These are phyloP conservation scores for Amazonetta brasiliensis DNA, from an alignment of 2,797 vertebrate genomes.

Conservation along the genomic window DNA sequence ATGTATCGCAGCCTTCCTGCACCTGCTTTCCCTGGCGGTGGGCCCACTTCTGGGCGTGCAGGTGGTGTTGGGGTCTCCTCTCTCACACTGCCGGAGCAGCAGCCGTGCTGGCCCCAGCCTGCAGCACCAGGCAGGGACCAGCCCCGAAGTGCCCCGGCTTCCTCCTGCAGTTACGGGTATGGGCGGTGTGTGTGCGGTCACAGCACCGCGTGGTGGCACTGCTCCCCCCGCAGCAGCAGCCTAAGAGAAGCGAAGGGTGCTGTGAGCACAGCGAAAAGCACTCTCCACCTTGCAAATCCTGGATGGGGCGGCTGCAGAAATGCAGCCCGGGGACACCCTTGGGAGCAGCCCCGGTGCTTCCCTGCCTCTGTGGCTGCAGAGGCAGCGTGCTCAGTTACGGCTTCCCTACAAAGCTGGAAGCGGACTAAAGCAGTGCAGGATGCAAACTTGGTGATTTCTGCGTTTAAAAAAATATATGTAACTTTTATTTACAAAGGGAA, in stretches of 20 bases:
- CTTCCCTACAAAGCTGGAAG: background rate
- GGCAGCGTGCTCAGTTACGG: background rate
- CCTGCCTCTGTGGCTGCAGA: background rate
- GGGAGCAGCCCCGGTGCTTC: background rate
- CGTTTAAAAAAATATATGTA: background rate
- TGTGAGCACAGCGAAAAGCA: background rate
- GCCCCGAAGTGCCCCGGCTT: fast-evolving
- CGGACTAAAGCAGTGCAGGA: background rate
- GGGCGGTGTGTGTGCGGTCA: background rate
- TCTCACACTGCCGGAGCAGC: background rate
- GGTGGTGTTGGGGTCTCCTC: too few species aligned
- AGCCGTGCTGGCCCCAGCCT: fast-evolving
- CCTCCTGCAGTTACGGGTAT: background rate
- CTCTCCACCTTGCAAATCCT: fast-evolving
- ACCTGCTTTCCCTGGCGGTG: background rate
- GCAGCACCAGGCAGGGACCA: background rate
- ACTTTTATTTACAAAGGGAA: background rate
- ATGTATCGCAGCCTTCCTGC: background rate
- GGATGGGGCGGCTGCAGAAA: fast-evolving
- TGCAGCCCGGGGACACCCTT: background rate
- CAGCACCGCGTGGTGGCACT: background rate
- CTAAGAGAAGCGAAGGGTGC: background rate
- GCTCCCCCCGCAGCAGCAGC: background rate
- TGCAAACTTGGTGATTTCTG: background rate
- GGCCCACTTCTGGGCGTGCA: background rate